These are phyloP conservation scores for Drosophila ficusphila DNA, from an alignment of 1,140 invertebrate genomes.

Conservation along the genomic window DNA sequence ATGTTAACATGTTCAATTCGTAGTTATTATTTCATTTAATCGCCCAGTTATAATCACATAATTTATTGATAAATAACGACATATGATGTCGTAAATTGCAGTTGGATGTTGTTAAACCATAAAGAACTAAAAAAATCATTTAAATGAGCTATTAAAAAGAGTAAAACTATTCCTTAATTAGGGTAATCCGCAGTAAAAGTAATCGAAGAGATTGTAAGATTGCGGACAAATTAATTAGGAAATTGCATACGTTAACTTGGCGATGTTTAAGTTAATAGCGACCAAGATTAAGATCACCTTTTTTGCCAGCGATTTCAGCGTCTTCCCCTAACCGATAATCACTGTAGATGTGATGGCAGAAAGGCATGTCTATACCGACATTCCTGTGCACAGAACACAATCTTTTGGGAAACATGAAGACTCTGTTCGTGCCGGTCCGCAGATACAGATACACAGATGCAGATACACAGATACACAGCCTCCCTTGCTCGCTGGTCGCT, in stretches of 20 bases:
- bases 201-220: slow-evolving; percentile 13
- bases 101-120: too few species aligned
- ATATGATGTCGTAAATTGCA: too few species aligned
- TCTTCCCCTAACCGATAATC: slow-evolving; percentile 57
- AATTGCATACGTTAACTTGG: slow-evolving; percentile 34
- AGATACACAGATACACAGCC: slow-evolving; percentile 25
- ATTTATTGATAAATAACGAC: too few species aligned
- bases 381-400: slow-evolving; percentile 57
- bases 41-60: too few species aligned
- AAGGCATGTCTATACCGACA: slow-evolving; percentile 57
- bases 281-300: slow-evolving; percentile 25
- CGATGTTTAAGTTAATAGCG: slow-evolving; percentile 34
- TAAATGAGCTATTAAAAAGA: not conserved
- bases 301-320: slow-evolving; percentile 22
- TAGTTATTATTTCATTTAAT: too few species aligned
- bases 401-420: slow-evolving; percentile 56
- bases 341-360: slow-evolving; percentile 41
- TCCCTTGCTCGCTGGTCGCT: slow-evolving; percentile 35
- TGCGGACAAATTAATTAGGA: slow-evolving; percentile 39
- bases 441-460: slow-evolving; percentile 39
- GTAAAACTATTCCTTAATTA: not conserved
- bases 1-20: too few species aligned
- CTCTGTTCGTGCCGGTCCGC: slow-evolving; percentile 58
- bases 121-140: not conserved
- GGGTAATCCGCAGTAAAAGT: not conserved